phyloP scores from a whole-genome alignment of 2,113 vertebrate genomes.

The Petrocephalus zakoni region DNA sequence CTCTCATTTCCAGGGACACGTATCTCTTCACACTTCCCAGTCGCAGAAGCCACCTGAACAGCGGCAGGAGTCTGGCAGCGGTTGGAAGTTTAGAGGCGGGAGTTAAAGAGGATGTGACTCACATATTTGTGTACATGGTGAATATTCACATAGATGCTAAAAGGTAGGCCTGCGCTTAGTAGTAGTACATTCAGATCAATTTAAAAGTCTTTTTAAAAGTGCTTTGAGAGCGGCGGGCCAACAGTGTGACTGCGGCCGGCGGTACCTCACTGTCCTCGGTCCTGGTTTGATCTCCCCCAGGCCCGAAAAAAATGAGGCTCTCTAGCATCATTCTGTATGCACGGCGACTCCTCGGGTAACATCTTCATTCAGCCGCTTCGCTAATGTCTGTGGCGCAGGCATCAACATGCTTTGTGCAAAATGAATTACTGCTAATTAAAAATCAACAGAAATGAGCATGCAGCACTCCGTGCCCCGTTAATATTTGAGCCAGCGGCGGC shows the following conservation, averaged over 20 bases:
- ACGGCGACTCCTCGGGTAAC: slow-evolving; percentile 88
- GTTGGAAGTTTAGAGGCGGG: slow-evolving; percentile 29
- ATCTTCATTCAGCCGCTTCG: slow-evolving; percentile 99
- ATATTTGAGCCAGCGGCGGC: slow-evolving; percentile 99
- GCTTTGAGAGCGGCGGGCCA: background rate
- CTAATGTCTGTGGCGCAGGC: slow-evolving; percentile 99
- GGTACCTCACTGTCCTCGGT: background rate
- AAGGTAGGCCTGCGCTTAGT: slow-evolving; percentile 30
- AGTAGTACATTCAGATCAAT: background rate
- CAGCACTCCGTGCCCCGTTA: slow-evolving; percentile 99
- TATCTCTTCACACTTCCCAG: slow-evolving; percentile 76
- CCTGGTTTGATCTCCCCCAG: background rate
- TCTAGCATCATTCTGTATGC: slow-evolving; percentile 82
- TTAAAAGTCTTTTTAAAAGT: background rate
- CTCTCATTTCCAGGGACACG: slow-evolving; percentile 71
- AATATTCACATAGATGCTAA: slow-evolving; percentile 1
- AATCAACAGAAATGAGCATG: slow-evolving; percentile 99
- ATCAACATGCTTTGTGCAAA: slow-evolving; percentile 99
- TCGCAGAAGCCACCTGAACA: slow-evolving; percentile 68
- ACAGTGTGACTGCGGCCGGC: background rate
- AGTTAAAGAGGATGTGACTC: slow-evolving; percentile 32
- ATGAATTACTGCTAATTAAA: slow-evolving; percentile 99
- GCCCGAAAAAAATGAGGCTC: slow-evolving; percentile 15
- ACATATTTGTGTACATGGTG: background rate
- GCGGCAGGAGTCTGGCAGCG: slow-evolving; percentile 33